A percentile compares a stretch with the other conserved stretches of the same genome.
phyloP scores from a whole-genome alignment of 1,140 invertebrate species.

The Zaprionus kolodkinae region DNA sequence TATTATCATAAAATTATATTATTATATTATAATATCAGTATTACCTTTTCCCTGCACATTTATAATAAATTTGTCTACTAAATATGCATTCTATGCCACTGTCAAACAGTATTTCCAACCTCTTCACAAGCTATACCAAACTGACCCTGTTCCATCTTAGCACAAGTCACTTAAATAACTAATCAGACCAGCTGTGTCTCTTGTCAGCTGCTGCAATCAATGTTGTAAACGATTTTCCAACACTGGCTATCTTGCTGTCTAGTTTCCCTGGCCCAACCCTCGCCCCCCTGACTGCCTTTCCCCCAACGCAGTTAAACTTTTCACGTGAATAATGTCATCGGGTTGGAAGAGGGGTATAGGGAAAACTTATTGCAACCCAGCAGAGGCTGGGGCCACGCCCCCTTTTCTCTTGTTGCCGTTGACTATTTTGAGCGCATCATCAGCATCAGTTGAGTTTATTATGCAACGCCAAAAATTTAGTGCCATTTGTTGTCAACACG shows the following conservation, averaged over 20 bases:
- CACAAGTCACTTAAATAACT: not conserved
- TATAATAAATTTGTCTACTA: too few relatives aligned
- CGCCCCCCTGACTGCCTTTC: not conserved
- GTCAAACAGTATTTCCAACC: too few relatives aligned
- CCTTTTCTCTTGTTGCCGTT: constrained; percentile 17
- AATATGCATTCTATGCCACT: too few relatives aligned
- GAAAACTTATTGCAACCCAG: constrained; percentile 72
- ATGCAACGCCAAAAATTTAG: constrained; percentile 79
- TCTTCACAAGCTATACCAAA: not conserved
- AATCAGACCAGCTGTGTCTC: constrained; percentile 11
- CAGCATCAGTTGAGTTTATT: constrained; percentile 66
- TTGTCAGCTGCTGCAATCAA: constrained; percentile 23
- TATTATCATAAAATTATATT: too few relatives aligned
- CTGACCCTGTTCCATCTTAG: not conserved
- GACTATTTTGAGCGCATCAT: constrained; percentile 57
- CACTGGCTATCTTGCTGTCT: not conserved
- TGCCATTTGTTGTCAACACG: constrained; percentile 79
- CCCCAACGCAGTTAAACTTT: constrained; percentile 57
- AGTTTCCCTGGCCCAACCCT: not conserved
- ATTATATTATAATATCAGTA: too few relatives aligned
- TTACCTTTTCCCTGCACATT: too few relatives aligned
- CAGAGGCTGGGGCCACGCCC: constrained; percentile 29
- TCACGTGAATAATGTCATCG: constrained; percentile 79
- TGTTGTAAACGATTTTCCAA: constrained; percentile 6
- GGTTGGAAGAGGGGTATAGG: constrained; percentile 15